Evolutionary conservation across 2,113 vertebrate species (phyloP).

Genomic region (Pedetes capensis): DNA sequence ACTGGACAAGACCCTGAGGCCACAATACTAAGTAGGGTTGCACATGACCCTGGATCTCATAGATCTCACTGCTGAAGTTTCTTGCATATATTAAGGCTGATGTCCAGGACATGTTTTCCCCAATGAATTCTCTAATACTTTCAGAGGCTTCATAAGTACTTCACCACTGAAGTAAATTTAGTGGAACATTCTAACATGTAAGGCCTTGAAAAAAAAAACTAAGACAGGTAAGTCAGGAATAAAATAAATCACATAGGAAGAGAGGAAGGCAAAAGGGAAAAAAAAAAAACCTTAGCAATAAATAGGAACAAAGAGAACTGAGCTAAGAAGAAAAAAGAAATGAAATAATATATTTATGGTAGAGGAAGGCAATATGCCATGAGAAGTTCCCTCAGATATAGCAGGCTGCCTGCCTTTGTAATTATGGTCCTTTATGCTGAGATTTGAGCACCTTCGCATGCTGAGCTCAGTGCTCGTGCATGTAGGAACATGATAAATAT

Average conservation of each 20-base stretch:
- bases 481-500: background rate
- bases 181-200: background rate
- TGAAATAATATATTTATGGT: background rate
- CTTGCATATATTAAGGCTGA: background rate
- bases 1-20: background rate
- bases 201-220: background rate
- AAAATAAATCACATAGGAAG: background rate
- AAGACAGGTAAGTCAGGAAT: background rate
- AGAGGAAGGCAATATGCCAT: background rate
- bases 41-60: background rate
- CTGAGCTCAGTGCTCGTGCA: background rate
- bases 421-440: background rate
- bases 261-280: background rate
- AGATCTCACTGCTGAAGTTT: background rate
- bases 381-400: background rate
- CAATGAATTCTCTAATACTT: background rate
- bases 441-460: background rate
- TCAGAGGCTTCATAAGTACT: background rate
- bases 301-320: background rate
- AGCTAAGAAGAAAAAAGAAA: background rate
- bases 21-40: background rate
- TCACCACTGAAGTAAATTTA: background rate
- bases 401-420: background rate
- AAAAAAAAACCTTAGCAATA: background rate
- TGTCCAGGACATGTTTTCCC: background rate